Percentiles rank a stretch among this genome's conserved stretches.
These are phyloP conservation scores for Donacobius atricapilla DNA, from an alignment of 2,113 vertebrate species.

Conservation along the genomic window DNA sequence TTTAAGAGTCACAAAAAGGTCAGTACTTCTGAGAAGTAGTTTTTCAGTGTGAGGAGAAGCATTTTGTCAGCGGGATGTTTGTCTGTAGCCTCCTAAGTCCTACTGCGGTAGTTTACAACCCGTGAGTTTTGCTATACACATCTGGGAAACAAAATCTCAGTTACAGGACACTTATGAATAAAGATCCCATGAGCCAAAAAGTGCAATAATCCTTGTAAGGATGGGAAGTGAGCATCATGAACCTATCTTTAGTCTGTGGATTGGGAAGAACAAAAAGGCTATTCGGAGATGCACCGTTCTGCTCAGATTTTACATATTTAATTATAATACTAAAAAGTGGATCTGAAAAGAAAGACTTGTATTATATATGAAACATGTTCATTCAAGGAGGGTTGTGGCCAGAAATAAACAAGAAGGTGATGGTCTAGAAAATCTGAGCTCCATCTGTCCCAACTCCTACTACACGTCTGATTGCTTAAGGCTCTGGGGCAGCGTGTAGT, in stretches of 20 bases:
- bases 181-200: not conserved
- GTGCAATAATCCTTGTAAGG: not conserved
- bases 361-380: not conserved
- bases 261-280: not conserved
- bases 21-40: constrained; percentile 19
- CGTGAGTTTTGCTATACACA: not conserved
- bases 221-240: not conserved
- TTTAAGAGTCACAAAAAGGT: constrained; percentile 56
- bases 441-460: not conserved
- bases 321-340: not conserved
- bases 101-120: not conserved
- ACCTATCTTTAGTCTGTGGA: not conserved
- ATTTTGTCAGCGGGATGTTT: not conserved
- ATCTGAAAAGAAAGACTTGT: not conserved
- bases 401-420: not conserved
- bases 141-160: not conserved
- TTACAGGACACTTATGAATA: not conserved
- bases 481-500: fast-evolving
- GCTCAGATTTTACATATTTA: not conserved
- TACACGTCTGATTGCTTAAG: not conserved
- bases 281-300: fast-evolving
- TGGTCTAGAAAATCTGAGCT: not conserved
- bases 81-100: not conserved
- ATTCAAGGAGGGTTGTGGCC: not conserved
- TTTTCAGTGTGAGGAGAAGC: not conserved